Base-by-base conservation (phyloP, 2,888 invertebrate species). In the Drosophila acutilabella region DNA sequence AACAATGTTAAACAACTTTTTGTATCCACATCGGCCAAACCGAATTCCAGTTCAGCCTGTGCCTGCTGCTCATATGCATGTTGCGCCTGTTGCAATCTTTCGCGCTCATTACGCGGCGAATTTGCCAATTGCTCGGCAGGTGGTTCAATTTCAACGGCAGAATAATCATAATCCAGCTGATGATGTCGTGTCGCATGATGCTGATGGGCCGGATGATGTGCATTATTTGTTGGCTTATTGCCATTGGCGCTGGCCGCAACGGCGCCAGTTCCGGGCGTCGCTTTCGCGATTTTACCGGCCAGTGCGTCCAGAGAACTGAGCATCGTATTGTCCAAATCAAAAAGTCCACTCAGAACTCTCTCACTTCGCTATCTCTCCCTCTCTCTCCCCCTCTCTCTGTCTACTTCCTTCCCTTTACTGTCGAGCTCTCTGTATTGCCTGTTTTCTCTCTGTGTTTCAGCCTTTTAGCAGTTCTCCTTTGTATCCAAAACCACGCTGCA, bases 241-340 rank as follows among this genome's bases (percentile, higher is more conserved):
- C 78, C 81, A 58, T 89, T 91, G 65, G 90, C 94, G 40, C 60
- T 78, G 52, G 70, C 78, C 52, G 81, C 44, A 7, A 74, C 79
- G 51, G 83, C 83, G 7, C 89, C 83, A 92, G 94, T 94, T 93
- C 96, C 96, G 91, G 97, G 97, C 60, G 89, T 84, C 68, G 83
- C 85, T 93, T 88, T 88, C 69, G 97, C 97, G 93, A 97, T 96
- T 93, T 97, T 97, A 92, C 96, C 96, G 93, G 97, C 97, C 93
- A 97, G 94, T 93, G 96, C 95, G 94, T 97, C 97, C 93, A 97
- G 94, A 89, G 97, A 96, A 93, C 96, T 96, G 93, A 97, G 94
- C 97, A 97, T 97, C 14, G 54, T 56, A 5, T 18, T 41, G 30
- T 13, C 26, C 14, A 20, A 54, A 10, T 13, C 7, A 18, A 20